Conservation (phyloP, 2,797 vertebrate genomes). For the Coilia nasus region DNA sequence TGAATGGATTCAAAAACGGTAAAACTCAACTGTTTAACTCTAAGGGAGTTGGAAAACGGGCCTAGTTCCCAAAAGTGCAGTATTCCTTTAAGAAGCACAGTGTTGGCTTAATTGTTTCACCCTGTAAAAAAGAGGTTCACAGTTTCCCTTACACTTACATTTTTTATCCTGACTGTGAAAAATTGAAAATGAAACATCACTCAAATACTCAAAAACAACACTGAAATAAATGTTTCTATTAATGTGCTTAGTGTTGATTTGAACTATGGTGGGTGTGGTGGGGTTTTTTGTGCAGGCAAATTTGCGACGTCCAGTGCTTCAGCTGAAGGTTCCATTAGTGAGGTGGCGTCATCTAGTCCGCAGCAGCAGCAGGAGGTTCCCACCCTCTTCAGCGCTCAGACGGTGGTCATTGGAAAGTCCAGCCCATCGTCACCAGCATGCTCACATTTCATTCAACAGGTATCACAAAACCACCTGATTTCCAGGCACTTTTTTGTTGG, state of each 20-base stretch:
- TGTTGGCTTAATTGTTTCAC: neutral
- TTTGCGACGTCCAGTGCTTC: neutral
- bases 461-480: neutral
- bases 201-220: no score
- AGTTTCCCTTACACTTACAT: neutral
- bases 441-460: neutral
- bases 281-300: constrained; percentile 59
- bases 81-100: neutral
- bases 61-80: no score
- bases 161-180: neutral
- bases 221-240: no score
- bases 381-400: neutral
- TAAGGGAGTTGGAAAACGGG: no score
- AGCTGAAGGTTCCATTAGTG: constrained; percentile 26
- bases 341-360: constrained; percentile 47
- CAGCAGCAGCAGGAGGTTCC: neutral
- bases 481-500: neutral
- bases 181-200: neutral
- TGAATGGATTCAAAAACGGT: no score
- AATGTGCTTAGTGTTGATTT: no score
- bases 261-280: no score
- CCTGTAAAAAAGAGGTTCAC: neutral
- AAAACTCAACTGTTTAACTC: no score
- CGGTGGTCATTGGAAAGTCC: neutral
- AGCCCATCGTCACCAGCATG: neutral